A percentile compares a stretch with the other conserved stretches of the same genome.
Evolutionary conservation across 2,113 vertebrate species (phyloP).

Genomic region (Cyanoramphus novaezelandiae): DNA sequence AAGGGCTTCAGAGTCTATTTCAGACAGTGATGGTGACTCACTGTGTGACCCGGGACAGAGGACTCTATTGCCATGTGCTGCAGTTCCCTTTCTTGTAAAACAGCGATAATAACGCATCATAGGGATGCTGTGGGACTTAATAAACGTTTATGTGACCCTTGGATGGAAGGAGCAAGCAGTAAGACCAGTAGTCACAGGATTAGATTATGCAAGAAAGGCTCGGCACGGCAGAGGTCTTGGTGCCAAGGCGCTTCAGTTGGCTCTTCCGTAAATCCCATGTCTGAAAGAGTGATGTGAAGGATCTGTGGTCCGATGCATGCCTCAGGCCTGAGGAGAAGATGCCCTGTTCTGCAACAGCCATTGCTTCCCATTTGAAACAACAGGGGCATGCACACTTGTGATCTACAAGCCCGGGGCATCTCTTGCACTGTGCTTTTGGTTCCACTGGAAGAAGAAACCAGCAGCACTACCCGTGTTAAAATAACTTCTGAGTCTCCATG

Average conservation of each 20-base stretch:
- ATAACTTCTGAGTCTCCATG: not conserved
- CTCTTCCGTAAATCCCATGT: not conserved
- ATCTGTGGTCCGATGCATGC: not conserved
- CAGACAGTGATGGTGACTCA: not conserved
- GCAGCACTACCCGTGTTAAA: not conserved
- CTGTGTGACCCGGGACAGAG: not conserved
- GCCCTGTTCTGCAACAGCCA: not conserved
- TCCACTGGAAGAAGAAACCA: slow-evolving; percentile 19
- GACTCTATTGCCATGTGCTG: not conserved
- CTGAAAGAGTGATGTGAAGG: not conserved
- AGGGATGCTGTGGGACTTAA: not conserved
- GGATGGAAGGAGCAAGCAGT: not conserved
- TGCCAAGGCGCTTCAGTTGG: not conserved
- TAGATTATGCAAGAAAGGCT: not conserved
- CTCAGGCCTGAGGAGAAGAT: slow-evolving; percentile 11
- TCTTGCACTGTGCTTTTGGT: not conserved
- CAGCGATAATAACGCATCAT: not conserved
- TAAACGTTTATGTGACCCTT: not conserved
- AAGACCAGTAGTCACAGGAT: not conserved
- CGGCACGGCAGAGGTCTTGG: not conserved
- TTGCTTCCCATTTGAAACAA: not conserved
- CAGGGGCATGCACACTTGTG: not conserved
- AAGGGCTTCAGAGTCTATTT: not conserved
- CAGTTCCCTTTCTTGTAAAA: not conserved
- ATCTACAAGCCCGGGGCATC: not conserved